Conservation (phyloP, 2,113 vertebrate genomes). For the Trogon melanurus region DNA sequence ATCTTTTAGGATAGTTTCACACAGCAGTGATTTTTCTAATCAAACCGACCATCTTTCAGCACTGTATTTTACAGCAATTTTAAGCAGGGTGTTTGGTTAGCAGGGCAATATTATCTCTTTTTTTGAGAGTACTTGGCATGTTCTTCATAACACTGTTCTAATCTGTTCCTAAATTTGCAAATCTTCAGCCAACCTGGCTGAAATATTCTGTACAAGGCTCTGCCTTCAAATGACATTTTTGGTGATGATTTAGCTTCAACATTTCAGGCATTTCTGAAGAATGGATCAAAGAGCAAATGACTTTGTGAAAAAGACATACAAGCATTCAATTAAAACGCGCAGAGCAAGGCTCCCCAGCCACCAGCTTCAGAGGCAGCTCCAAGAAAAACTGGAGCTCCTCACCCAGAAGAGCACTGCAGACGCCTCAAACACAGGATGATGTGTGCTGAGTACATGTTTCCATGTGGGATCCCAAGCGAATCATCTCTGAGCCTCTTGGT, state of each 20-base stretch:
- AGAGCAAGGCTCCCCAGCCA: background rate
- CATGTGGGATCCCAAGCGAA: background rate
- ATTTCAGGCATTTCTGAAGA: background rate
- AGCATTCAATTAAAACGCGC: background rate
- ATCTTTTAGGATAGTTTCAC: background rate
- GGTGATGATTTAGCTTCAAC: background rate
- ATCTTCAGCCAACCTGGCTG: background rate
- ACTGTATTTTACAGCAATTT: background rate
- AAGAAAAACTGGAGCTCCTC: background rate
- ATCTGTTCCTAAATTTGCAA: background rate
- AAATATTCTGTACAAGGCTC: background rate
- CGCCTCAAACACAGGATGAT: fast-evolving
- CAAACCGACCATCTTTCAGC: background rate
- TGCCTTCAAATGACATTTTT: background rate
- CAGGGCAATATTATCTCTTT: background rate
- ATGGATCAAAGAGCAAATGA: background rate
- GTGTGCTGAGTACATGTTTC: fast-evolving
- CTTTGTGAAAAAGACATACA: fast-evolving
- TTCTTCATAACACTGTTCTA: background rate
- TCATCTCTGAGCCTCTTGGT: background rate
- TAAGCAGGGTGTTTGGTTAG: background rate
- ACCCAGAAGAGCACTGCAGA: background rate
- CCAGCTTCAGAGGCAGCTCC: background rate
- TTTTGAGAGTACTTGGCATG: background rate
- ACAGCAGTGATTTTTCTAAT: background rate